Evolutionary conservation across 1,140 invertebrate genomes (phyloP).

Genomic region (Holcopasites calliopsidis): DNA sequence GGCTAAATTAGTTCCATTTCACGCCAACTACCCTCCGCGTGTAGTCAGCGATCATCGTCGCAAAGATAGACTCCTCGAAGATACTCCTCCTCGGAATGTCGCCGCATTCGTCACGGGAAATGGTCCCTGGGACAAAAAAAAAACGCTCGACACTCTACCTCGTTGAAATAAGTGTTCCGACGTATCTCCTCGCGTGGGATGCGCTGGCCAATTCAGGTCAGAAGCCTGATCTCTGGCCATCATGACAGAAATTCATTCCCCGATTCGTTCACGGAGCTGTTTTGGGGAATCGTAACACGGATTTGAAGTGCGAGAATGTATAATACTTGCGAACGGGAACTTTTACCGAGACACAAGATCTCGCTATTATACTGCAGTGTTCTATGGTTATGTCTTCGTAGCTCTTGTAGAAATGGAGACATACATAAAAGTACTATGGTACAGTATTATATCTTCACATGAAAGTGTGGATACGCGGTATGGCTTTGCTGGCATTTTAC

Average conservation of each 20-base stretch:
- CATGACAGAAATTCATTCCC: neutral
- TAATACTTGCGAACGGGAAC: too few relatives aligned
- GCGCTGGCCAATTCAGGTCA: constrained; percentile 11
- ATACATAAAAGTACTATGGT: too few relatives aligned
- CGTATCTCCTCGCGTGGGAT: neutral
- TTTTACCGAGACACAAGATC: too few relatives aligned
- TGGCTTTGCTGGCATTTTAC: too few relatives aligned
- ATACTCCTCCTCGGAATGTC: neutral
- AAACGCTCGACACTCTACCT: neutral
- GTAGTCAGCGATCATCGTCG: neutral
- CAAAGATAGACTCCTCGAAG: constrained; percentile 27
- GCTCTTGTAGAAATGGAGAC: too few relatives aligned
- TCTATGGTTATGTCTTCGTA: too few relatives aligned
- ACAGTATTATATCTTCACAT: too few relatives aligned
- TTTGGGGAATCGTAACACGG: neutral
- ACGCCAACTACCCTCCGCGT: constrained; percentile 16
- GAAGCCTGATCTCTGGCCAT: neutral
- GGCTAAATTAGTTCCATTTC: constrained; percentile 54
- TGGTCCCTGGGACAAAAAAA: neutral
- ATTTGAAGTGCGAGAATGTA: too few relatives aligned
- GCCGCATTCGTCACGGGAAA: constrained; percentile 14
- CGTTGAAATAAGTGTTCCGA: neutral
- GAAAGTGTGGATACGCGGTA: too few relatives aligned
- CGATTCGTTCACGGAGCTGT: neutral
- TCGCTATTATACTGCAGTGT: too few relatives aligned